Base-by-base conservation (phyloP, 2,797 vertebrate genomes). In the Enteromius paludinosus region DNA sequence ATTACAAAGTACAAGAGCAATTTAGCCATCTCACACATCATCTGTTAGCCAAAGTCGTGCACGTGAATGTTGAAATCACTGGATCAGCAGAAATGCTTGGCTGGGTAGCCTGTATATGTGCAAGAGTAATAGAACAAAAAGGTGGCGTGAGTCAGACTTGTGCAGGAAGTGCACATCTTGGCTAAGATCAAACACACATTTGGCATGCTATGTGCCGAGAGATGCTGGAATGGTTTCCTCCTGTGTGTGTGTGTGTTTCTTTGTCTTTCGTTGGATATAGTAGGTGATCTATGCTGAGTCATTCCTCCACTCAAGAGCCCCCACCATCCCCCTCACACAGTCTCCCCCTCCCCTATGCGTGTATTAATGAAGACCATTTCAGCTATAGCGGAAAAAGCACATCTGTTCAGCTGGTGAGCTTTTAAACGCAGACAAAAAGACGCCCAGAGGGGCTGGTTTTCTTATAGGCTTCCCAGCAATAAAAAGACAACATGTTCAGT, bases 1-100 rank as follows among this genome's bases (percentile, higher is more conserved):
- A 92, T 80, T 90, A 62, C 90, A 91, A 91, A 92, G 91, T 91
- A 77, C 90, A 91, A 89, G 88, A 90, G 86, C 83, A 84, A 79
- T 64, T 87, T 41, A 72, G 12, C 20, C 65, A 71, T 49, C 49
- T 30, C 30, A 3, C 30, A 30, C 38, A 70, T 49, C 52, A 77
- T 62, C 18, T 23, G 35, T 68, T 68, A 8, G 18, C 47, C 15
- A 49, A 38, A 82, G 80, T 68, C 64, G 1, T 49, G 52, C 64
- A 69, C 14, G 14, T n/a, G 14, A 59, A 59, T 45, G 15, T 25
- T 8, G 5, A 61, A 68, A 75, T 69, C 11, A 61, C 73, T 61
- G 2, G 73, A 61, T 83, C 81, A 77, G 73, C 52, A 69, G 41
- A 62, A 82, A 61, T 4, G 18, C 20, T 25, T 68, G 28, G 64